phyloP scores from a whole-genome alignment of 2,797 vertebrate genomes.

The Gouania willdenowi region DNA sequence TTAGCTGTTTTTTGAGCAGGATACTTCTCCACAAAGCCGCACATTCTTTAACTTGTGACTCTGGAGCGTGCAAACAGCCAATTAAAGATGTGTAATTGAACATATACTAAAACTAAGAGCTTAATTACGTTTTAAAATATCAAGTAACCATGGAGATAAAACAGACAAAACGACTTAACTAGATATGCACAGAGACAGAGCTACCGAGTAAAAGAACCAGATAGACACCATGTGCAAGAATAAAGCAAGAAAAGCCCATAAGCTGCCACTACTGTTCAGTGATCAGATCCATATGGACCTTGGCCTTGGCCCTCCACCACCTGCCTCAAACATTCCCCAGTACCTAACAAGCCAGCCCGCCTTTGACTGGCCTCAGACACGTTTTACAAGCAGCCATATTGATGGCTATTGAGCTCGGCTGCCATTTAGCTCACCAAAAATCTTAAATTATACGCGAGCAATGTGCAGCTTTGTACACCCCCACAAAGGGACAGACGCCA shows the following conservation, averaged over 20 bases:
- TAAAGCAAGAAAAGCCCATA: conserved; percentile 57
- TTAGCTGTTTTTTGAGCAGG: conserved; percentile 22
- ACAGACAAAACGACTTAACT: conserved; percentile 2
- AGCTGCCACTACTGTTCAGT: conserved; percentile 78
- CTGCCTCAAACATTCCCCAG: conserved; percentile 66
- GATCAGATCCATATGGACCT: conserved; percentile 78
- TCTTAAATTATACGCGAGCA: conserved; percentile 70
- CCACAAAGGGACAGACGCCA: conserved; percentile 55
- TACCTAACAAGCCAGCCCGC: conserved; percentile 64
- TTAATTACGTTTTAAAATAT: too few relatives aligned
- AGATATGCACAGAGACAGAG: conserved; percentile 11
- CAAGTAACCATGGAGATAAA: not conserved
- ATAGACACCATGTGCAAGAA: conserved; percentile 51
- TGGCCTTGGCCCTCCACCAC: conserved; percentile 65
- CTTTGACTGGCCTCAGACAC: conserved; percentile 64
- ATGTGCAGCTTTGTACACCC: conserved; percentile 54
- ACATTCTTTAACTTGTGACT: conserved; percentile 11
- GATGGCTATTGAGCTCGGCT: conserved; percentile 69
- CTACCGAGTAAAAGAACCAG: conserved; percentile 34
- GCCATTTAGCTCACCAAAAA: conserved; percentile 73
- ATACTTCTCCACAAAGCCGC: conserved; percentile 6
- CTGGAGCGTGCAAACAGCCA: not conserved
- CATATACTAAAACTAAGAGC: not conserved
- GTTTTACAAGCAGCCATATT: conserved; percentile 71
- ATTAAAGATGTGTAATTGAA: not conserved